Base-by-base conservation (phyloP, 2,113 vertebrate genomes). In the Leptobrachium leishanense region DNA sequence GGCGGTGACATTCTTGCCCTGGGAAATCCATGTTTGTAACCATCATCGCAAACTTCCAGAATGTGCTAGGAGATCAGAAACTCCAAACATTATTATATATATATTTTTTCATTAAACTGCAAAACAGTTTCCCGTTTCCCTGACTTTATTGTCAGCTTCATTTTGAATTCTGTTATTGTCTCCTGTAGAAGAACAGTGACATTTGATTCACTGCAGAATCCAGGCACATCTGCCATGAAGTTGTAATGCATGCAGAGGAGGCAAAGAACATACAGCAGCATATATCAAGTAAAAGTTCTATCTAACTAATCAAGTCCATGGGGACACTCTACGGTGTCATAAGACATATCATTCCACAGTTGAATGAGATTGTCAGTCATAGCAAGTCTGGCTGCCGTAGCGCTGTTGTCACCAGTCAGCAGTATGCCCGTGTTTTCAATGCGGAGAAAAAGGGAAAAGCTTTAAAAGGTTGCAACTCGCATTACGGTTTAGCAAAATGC, bases 121-220 rank as follows among this genome's bases (percentile, higher is more conserved):
- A 40, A 41, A 77, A 76, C 74, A 75, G 64, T 77, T 62, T 76
- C 76, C 75, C 15, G 69, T 67, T 81, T 74, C 83, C 20, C 81
- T 53, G 77, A 43, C 54, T 83, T 65, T 82, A 72, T 86, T 85
- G 85, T 65, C 78, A 67, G 2, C 66, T 84, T 89, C 82, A 85
- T 84, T 87, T 84, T 86, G 85, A 79, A 89, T 90, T 91, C 78
- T 0, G 69, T 0, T 3, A 69, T 84, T 83, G 87, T 87, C 82
- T 85, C 85, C 82, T 68, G 69, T 57, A 62, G 77, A 88, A 82
- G 83, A 83, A 86, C 84, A 83, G 84, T 84, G 84, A 88, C 86
- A 86, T 85, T 87, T 89, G 85, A 89, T 82, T 43, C 84, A 84
- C 81, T 82, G 76, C 83, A 85, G 86, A 88, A 86, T 89, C 83